These are phyloP conservation scores for Heliornis fulica DNA, from an alignment of 2,113 vertebrate genomes.

Conservation along the genomic window DNA sequence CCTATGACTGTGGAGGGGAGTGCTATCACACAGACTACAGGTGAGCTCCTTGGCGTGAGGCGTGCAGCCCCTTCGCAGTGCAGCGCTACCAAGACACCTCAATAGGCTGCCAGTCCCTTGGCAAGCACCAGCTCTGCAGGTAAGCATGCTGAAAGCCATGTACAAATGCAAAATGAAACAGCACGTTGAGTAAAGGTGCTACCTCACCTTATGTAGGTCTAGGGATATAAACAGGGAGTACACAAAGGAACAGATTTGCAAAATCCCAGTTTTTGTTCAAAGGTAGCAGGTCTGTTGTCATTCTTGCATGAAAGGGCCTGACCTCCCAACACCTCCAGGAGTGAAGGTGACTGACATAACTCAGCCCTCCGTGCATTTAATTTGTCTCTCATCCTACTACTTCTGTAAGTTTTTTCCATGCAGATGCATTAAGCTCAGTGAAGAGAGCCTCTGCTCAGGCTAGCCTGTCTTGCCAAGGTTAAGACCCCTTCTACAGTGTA, in stretches of 20 bases:
- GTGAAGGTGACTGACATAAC: background rate
- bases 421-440: background rate
- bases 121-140: background rate
- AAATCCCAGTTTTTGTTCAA: background rate
- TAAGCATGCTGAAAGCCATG: background rate
- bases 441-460: background rate
- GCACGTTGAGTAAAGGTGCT: background rate
- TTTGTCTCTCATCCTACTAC: background rate
- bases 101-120: background rate
- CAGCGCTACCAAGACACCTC: background rate
- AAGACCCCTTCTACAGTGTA: background rate
- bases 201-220: background rate
- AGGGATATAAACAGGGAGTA: background rate
- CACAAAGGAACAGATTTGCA: background rate
- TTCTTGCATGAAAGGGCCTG: background rate
- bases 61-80: background rate
- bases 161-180: background rate
- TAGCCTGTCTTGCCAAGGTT: background rate
- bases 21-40: background rate
- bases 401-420: background rate
- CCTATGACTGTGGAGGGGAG: accelerated
- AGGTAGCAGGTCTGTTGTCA: background rate
- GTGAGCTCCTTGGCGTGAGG: background rate
- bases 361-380: background rate
- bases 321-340: background rate